These are phyloP conservation scores for Macrosiphum euphorbiae DNA, from an alignment of 2,888 invertebrate species.

Conservation along the genomic window DNA sequence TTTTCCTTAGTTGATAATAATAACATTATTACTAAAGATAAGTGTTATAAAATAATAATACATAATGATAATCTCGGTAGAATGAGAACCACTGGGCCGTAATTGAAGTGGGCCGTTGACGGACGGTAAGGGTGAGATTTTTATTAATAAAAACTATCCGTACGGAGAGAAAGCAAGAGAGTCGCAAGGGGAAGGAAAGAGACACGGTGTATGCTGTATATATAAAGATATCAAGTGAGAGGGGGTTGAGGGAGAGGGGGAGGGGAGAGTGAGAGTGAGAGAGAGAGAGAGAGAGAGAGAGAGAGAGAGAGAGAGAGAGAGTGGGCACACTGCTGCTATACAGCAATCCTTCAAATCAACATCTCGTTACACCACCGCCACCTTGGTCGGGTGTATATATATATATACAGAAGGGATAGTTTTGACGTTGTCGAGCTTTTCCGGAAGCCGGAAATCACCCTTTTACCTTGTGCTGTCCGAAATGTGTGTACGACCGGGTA, in stretches of 20 bases:
- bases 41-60: neutral
- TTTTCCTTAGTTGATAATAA: neutral
- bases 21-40: neutral
- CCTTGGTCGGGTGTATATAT: neutral
- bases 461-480: slow-evolving; percentile 33
- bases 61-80: neutral
- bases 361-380: slow-evolving; percentile 43
- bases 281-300: neutral
- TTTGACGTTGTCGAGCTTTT: slow-evolving; percentile 44
- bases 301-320: no score
- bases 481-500: slow-evolving; percentile 45
- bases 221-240: neutral
- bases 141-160: slow-evolving; percentile 61
- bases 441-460: slow-evolving; percentile 49
- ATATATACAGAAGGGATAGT: slow-evolving; percentile 9
- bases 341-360: slow-evolving; percentile 51
- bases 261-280: neutral
- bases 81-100: slow-evolving; percentile 51
- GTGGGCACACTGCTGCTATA: neutral
- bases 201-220: neutral
- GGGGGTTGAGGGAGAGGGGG: neutral
- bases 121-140: slow-evolving; percentile 39
- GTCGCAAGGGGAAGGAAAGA: neutral
- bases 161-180: neutral
- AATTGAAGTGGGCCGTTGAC: slow-evolving; percentile 40